Percentiles rank a stretch among this genome's conserved stretches.
Evolutionary conservation across 2,797 vertebrate species (phyloP).

Genomic region (Phalloptychus januarius): DNA sequence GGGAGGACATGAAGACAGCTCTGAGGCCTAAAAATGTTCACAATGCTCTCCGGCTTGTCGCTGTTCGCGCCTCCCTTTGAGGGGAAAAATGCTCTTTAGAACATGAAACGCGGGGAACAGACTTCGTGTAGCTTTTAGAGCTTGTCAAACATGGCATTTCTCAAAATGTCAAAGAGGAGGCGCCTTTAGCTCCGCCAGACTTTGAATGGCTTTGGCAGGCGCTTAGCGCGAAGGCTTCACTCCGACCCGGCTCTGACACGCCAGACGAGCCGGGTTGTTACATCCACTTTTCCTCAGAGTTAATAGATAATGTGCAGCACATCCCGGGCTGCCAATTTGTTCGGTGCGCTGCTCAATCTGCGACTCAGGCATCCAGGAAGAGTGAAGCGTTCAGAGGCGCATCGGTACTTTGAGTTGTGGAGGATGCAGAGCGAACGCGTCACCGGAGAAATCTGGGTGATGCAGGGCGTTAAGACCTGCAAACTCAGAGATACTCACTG

Average conservation of each 20-base stretch:
- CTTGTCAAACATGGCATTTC: conserved; percentile 70
- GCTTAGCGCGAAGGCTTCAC: conserved; percentile 41
- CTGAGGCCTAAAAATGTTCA: conserved; percentile 52
- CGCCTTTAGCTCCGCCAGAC: conserved; percentile 56
- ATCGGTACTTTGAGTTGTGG: background rate
- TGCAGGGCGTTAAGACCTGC: background rate
- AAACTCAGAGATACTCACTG: background rate
- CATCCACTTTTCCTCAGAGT: conserved; percentile 35
- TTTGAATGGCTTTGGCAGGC: conserved; percentile 60
- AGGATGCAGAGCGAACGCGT: background rate
- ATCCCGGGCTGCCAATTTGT: conserved; percentile 19
- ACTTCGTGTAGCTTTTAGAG: conserved; percentile 57
- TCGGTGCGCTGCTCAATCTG: conserved; percentile 17
- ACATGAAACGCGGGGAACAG: conserved; percentile 43
- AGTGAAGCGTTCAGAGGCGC: background rate
- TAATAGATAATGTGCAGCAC: conserved; percentile 34
- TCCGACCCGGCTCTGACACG: conserved; percentile 51
- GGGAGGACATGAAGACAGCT: conserved; percentile 19
- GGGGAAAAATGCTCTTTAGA: conserved; percentile 56
- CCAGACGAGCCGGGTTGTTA: conserved; percentile 20
- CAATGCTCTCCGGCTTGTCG: conserved; percentile 54
- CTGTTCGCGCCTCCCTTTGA: conserved; percentile 46
- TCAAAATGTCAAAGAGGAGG: conserved; percentile 63
- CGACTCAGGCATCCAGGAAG: conserved; percentile 17
- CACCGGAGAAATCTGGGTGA: background rate